Evolutionary conservation across 2,797 vertebrate genomes (phyloP), one percentile per base, ranked within the genome.

Genomic region (Cynopterus sphinx): DNA sequence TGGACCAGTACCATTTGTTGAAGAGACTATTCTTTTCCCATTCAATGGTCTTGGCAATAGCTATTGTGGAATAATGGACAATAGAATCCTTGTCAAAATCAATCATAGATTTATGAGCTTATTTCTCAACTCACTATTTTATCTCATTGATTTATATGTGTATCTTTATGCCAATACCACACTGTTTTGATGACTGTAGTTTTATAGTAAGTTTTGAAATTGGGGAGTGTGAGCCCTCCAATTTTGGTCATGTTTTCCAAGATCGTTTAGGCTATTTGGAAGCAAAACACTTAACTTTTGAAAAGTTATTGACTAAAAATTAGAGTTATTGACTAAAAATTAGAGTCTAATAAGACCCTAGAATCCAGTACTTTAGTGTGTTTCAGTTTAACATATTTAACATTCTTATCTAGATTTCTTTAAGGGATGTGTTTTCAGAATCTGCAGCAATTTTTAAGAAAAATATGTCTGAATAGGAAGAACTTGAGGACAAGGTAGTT

Each of bases 371-470:
- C 2, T 6, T 59, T 68, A 74, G 4, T 59, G 24, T 70, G 74
- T 88, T 88, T 94, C 65, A 88, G 88, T n/a, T 84, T 73, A 84
- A 87, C 78, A 73, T 75, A 77, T 61, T 88, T 67, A 49, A 6
- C 28, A 74, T 9, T 70, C 28, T 90, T 53, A 77, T n/a, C 21
- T 53, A 70, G 41, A 46, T 70, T 51, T 33, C 6, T 65, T 31
- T 73, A 91, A 33, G 31, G 2, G 4, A 46, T 71, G 12, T 46
- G 3, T 81, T 94, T 92, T 84, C 19, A 73, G 71, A 73, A 22
- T 33, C 24, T 88, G 21, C 3, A 77, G 43, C 15, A 43, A 39
- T 65, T 88, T 91, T 83, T 78, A 84, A 91, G 74, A 86, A 68
- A 68, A 49, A 57, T 67, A 4, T 84, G 10, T 51, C 39, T 65